A percentile compares a stretch with the other conserved stretches of the same genome.
phyloP scores from a whole-genome alignment of 2,888 invertebrate species.

The Penaeus monodon region DNA sequence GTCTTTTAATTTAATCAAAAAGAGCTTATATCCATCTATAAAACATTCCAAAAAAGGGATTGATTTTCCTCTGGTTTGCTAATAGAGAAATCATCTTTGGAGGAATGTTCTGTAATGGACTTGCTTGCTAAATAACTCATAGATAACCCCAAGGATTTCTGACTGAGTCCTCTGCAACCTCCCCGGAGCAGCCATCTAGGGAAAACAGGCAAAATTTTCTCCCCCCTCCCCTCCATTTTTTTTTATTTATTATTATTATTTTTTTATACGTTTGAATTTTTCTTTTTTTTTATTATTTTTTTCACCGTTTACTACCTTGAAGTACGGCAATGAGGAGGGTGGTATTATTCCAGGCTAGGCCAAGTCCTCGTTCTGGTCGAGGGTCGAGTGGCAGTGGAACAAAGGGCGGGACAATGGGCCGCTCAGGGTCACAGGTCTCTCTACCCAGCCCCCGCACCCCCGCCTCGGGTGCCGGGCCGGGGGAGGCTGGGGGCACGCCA shows the following conservation, averaged over 20 bases:
- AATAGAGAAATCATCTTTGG: constrained; percentile 10
- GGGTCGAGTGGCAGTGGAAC: constrained; percentile 51
- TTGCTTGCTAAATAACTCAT: neutral
- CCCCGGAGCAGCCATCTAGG: constrained; percentile 4
- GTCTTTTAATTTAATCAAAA: too few relatives aligned
- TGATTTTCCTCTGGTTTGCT: neutral
- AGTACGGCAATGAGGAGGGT: constrained; percentile 57
- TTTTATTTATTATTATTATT: too few relatives aligned
- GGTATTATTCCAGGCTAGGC: constrained; percentile 55
- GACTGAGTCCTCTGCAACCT: neutral
- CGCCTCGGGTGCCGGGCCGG: constrained; percentile 43
- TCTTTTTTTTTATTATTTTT: too few relatives aligned
- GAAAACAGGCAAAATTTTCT: neutral
- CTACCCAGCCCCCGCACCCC: constrained; percentile 54
- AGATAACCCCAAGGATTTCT: constrained; percentile 1
- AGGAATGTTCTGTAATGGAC: neutral
- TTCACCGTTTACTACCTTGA: neutral
- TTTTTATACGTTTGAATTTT: too few relatives aligned
- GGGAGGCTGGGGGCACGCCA: constrained; percentile 37
- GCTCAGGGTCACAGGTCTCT: constrained; percentile 48
- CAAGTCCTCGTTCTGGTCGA: constrained; percentile 56
- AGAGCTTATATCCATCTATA: too few relatives aligned
- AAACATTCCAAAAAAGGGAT: neutral
- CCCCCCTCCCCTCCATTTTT: neutral
- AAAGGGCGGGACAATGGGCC: constrained; percentile 41